Evolutionary conservation across 92 coral and sea anemone genomes (phyloP), one percentile per base, ranked within the genome.

Genomic region (Actinernus sp.): DNA sequence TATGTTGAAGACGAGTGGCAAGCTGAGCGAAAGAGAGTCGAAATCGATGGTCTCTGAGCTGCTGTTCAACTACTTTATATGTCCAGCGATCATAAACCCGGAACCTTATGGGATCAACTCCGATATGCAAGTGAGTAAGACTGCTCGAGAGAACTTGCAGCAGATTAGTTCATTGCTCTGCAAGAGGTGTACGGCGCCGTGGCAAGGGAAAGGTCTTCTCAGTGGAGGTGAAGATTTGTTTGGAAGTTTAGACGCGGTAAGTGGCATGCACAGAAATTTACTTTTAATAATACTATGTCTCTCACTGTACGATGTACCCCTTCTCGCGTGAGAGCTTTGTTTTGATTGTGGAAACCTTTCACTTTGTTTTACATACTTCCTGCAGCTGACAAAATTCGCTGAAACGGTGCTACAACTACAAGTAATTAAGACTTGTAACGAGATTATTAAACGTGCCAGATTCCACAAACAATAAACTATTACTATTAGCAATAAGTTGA

Each of bases 51-150:
- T 94, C 13, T 62, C 85, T 31, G 88, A 89, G 30, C 65, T 91
- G 9, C 55, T 94, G 58, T 94, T 94, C 70, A 85, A 91, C 49
- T 90, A 83, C 53, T 63, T 94, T 26, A 77, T 94, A 36, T 81
- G 89, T 16, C 97, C 98, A 28, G 97, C 89, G 9, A 83, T 94
- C 14, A 48, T 87, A 26, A 77, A 85, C 12, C 98, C 98, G 0
- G 95, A 94, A 63, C 92, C 95, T 31, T 91, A 87, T 49, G 91
- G 97, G 27, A 82, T 94, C 31, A 92, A 93, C 32, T 91, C 97
- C 6, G 95, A 94, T 29, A 76, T 94, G 54, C 93, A 88, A 71
- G 88, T 92, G 34, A 83, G 95, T 23, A 78, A 84, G 47, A 79
- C 84, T 50, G 98, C 98, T 14, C 59, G 74, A 31, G 57, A 71